Percentiles rank a stretch among this genome's conserved stretches.
Conservation (phyloP, 2,888 invertebrate species). For the Rotaria sp. region DNA sequence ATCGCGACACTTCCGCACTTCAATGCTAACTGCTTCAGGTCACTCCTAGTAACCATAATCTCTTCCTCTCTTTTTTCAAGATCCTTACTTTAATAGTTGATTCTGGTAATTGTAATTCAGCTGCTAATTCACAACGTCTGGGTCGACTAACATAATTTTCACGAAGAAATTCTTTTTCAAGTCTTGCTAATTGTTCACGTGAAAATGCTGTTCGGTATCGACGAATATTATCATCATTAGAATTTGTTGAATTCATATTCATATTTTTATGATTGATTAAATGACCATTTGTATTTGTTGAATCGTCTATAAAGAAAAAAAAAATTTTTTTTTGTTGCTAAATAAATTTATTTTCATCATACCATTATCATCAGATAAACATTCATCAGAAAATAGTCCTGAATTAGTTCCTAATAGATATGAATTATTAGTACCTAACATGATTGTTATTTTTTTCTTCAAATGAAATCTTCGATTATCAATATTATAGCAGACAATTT, state of each 20-base stretch:
- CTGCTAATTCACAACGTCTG: conserved; percentile 83
- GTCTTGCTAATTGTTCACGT: conserved; percentile 76
- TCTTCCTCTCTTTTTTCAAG: too few relatives aligned
- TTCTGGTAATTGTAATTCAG: conserved; percentile 83
- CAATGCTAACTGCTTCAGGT: too few relatives aligned
- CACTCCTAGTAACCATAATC: too few relatives aligned
- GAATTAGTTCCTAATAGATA: neutral
- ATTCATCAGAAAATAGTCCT: neutral
- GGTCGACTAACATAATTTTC: conserved; percentile 96
- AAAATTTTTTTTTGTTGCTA: too few relatives aligned
- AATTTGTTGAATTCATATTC: neutral
- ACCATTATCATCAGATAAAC: neutral
- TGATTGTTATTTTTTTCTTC: neutral
- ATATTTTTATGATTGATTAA: neutral
- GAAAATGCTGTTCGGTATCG: conserved; percentile 74
- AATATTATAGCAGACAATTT: neutral
- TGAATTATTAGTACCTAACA: neutral
- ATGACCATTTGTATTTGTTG: neutral
- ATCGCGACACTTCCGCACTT: too few relatives aligned
- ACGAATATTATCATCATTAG: conserved; percentile 17
- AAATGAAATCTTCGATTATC: conserved; percentile 15
- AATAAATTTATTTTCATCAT: too few relatives aligned
- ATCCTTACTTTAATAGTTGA: conserved; percentile 83
- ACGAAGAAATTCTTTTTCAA: conserved; percentile 90
- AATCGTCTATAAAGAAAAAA: neutral